These are phyloP conservation scores for Eretmochelys imbricata DNA, from an alignment of 2,113 vertebrate genomes.

Conservation along the genomic window DNA sequence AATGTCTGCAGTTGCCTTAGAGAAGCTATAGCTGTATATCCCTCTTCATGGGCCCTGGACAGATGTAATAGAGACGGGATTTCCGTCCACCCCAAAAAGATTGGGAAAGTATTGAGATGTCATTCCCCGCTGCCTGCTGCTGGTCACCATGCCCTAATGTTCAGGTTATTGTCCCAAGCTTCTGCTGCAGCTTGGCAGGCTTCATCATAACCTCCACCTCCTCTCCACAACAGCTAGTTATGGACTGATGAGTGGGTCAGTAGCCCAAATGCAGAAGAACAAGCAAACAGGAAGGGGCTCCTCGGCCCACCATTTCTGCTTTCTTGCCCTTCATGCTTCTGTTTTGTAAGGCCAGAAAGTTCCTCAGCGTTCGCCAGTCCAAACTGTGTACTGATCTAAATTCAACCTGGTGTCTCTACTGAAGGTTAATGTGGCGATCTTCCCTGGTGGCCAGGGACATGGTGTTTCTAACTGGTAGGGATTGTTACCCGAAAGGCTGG, in stretches of 20 bases:
- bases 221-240: neutral
- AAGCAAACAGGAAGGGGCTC: neutral
- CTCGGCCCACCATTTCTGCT: accelerated
- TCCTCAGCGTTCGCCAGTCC: neutral
- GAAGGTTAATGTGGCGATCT: accelerated
- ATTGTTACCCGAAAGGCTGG: accelerated
- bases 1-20: neutral
- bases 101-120: neutral
- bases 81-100: neutral
- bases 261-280: neutral
- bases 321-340: neutral
- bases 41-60: neutral
- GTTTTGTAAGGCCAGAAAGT: neutral
- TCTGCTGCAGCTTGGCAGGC: neutral
- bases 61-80: neutral
- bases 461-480: neutral
- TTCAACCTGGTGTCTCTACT: accelerated
- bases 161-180: neutral
- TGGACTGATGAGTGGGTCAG: accelerated
- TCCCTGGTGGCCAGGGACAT: accelerated
- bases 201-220: neutral
- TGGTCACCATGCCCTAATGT: neutral
- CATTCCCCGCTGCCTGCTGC: neutral
- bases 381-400: neutral
- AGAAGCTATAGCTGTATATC: accelerated